These are phyloP conservation scores for Notoglanidium macrostoma DNA, from an alignment of 2,797 vertebrate species.

Conservation along the genomic window DNA sequence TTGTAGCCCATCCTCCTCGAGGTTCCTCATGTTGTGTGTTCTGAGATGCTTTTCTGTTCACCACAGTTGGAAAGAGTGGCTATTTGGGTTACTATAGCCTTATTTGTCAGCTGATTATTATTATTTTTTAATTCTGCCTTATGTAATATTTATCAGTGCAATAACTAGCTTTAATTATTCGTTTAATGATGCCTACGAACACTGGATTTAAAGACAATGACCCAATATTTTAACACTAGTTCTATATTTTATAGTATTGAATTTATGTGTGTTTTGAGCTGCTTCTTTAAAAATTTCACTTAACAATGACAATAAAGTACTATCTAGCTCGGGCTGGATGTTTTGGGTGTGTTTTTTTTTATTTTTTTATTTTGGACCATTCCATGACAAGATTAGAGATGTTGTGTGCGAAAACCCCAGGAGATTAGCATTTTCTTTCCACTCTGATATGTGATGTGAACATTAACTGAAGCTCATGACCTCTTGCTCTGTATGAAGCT, in stretches of 20 bases:
- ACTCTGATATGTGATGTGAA: background rate
- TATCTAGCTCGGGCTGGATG: background rate
- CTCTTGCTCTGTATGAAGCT: conserved; percentile 8
- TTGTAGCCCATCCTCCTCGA: background rate
- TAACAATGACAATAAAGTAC: too few species aligned
- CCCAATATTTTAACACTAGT: too few species aligned
- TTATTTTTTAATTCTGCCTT: too few species aligned
- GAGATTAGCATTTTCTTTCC: background rate
- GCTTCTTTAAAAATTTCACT: too few species aligned
- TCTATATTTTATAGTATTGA: too few species aligned
- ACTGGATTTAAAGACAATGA: too few species aligned
- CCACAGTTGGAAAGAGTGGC: background rate
- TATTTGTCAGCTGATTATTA: background rate
- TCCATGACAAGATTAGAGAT: background rate
- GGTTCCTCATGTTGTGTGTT: background rate
- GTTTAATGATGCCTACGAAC: too few species aligned
- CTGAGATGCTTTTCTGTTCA: background rate
- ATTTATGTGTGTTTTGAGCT: too few species aligned
- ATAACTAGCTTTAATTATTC: too few species aligned
- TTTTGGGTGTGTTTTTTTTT: background rate
- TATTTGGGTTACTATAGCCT: background rate
- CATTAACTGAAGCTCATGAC: background rate
- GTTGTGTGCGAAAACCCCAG: background rate
- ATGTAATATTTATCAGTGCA: too few species aligned
- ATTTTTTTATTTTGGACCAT: background rate